Conservation (phyloP, 2,888 invertebrate species). For the Hoplodrina blanda region DNA sequence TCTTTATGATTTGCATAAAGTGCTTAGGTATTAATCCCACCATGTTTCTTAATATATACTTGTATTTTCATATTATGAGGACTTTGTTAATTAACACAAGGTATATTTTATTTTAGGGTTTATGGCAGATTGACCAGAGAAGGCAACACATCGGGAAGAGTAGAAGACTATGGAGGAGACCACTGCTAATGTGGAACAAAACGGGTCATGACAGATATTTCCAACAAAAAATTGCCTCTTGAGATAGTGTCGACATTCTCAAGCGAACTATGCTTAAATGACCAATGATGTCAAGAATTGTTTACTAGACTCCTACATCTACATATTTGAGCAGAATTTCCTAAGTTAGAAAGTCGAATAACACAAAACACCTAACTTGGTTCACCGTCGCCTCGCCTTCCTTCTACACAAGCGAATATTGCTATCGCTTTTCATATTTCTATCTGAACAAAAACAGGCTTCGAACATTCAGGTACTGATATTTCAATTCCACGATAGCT, state of each 20-base stretch:
- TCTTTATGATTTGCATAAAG: constrained; percentile 1
- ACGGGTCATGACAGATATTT: no score
- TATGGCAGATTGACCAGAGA: no score
- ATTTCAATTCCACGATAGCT: constrained; percentile 62
- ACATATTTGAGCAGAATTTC: constrained; percentile 15
- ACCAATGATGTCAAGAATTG: neutral
- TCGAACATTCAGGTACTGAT: constrained; percentile 52
- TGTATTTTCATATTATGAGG: neutral
- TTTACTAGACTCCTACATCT: neutral
- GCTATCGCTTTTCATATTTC: constrained; percentile 32
- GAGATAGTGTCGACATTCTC: neutral
- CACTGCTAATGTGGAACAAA: no score
- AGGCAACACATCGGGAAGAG: no score
- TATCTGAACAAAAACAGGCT: constrained; percentile 48
- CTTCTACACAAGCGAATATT: constrained; percentile 18
- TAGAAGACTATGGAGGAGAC: no score
- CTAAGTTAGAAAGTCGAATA: constrained; percentile 24
- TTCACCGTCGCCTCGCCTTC: constrained; percentile 10
- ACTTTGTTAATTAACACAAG: neutral
- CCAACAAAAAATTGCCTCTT: neutral
- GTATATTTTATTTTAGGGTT: neutral
- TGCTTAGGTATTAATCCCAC: neutral
- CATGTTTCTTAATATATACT: neutral
- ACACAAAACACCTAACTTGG: constrained; percentile 22
- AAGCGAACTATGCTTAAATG: neutral